Conservation (phyloP, 2,113 vertebrate species). For the Takifugu bimaculatus region DNA sequence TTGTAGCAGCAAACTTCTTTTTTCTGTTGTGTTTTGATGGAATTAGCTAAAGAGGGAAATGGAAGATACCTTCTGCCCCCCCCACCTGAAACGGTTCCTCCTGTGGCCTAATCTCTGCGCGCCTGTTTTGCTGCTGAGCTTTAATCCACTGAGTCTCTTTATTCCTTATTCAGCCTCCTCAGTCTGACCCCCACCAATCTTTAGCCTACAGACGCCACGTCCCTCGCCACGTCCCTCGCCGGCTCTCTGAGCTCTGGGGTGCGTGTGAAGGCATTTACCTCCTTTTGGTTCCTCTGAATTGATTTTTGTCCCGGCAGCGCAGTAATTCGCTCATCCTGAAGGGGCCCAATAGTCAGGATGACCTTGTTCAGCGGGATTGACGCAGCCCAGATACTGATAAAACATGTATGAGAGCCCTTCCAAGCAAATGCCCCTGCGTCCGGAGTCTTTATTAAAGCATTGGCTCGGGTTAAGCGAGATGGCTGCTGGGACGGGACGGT, state of each 20-base stretch:
- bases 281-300: not conserved
- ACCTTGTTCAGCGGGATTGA: constrained; percentile 3
- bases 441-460: constrained; percentile 8
- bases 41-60: not conserved
- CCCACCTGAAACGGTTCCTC: constrained; percentile 38
- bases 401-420: not conserved
- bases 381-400: constrained; percentile 9
- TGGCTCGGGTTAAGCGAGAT: not conserved
- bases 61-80: constrained; percentile 12
- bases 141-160: constrained; percentile 63
- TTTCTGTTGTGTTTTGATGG: not conserved
- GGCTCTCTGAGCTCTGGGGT: not conserved
- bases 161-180: constrained; percentile 58
- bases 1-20: constrained; percentile 1
- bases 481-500: not conserved
- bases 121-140: constrained; percentile 41
- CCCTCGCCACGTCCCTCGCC: constrained; percentile 16
- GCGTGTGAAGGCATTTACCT: constrained; percentile 10
- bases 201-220: constrained; percentile 42
- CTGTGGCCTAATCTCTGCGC: constrained; percentile 52
- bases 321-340: constrained; percentile 12
- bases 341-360: constrained; percentile 4
- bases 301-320: constrained; percentile 6
- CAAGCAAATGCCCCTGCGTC: not conserved
- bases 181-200: constrained; percentile 51